Evolutionary conservation across 2,888 invertebrate genomes (phyloP).

Genomic region (Dicyrtoma fusca): DNA sequence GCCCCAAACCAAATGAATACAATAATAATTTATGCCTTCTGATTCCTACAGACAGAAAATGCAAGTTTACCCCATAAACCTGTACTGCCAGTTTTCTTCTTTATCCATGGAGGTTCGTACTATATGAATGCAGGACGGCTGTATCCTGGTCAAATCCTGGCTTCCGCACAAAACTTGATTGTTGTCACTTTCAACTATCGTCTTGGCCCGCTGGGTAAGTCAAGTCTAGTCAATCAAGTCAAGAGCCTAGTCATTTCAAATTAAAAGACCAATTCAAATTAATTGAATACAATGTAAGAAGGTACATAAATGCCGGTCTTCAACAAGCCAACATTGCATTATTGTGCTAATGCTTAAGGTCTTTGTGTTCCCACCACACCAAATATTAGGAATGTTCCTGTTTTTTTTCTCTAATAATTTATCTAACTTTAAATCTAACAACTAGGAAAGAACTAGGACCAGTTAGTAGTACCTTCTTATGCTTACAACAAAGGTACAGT

Average conservation of each 20-base stretch:
- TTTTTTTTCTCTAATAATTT: too few species aligned
- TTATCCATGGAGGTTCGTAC: constrained; percentile 59
- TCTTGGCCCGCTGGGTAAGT: constrained; percentile 59
- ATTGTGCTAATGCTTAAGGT: too few species aligned
- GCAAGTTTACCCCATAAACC: constrained; percentile 41
- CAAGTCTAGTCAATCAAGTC: not conserved
- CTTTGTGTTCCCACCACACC: too few species aligned
- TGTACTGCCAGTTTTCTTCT: constrained; percentile 58
- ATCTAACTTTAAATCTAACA: too few species aligned
- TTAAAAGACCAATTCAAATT: not conserved
- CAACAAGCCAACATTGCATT: too few species aligned
- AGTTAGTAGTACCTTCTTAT: too few species aligned
- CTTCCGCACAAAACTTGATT: constrained; percentile 57
- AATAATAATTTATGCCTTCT: constrained; percentile 2
- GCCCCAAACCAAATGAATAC: too few species aligned
- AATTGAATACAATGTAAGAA: too few species aligned
- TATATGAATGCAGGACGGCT: constrained; percentile 59
- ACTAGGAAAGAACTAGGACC: too few species aligned
- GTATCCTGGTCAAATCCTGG: constrained; percentile 59
- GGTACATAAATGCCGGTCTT: too few species aligned
- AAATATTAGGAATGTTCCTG: too few species aligned
- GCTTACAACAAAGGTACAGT: too few species aligned
- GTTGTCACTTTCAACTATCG: constrained; percentile 59
- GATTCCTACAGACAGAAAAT: constrained; percentile 42
- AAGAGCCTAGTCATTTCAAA: not conserved